Conservation (phyloP, 92 coral and sea anemone species). For the Palythoa grandiflora region DNA sequence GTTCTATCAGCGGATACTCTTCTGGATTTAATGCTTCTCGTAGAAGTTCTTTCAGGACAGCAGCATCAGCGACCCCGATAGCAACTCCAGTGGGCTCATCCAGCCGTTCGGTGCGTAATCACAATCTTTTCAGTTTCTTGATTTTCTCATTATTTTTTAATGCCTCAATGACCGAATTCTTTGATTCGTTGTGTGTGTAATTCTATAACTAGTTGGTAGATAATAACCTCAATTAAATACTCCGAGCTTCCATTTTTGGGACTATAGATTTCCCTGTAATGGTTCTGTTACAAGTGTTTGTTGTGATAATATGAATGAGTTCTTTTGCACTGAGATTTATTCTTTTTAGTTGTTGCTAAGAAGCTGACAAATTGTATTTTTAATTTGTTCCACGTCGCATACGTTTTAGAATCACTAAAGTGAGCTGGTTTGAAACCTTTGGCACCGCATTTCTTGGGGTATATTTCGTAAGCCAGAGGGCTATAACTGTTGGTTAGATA, state of each 20-base stretch:
- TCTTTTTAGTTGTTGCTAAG: conserved; percentile 34
- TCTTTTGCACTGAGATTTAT: not conserved
- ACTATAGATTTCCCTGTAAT: not conserved
- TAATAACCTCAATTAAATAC: not conserved
- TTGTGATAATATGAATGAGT: not conserved
- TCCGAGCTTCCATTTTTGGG: not conserved
- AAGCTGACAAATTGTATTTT: not conserved
- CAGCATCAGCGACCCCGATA: conserved; percentile 52
- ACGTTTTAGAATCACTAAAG: not conserved
- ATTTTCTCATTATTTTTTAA: conserved; percentile 50
- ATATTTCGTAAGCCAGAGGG: not conserved
- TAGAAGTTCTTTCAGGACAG: conserved; percentile 77
- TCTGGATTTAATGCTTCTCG: conserved; percentile 82
- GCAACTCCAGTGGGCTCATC: conserved; percentile 75
- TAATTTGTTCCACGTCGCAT: conserved; percentile 33
- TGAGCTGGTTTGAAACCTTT: not conserved
- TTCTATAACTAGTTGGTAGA: not conserved
- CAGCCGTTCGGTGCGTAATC: conserved; percentile 76
- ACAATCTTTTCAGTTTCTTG: conserved; percentile 31
- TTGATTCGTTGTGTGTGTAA: conserved; percentile 8
- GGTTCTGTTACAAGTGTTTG: not conserved
- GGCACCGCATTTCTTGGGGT: not conserved
- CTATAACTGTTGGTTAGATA: not conserved
- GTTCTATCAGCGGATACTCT: conserved; percentile 75
- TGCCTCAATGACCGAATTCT: conserved; percentile 43